These are phyloP conservation scores for Hemibagrus guttatus DNA, from an alignment of 2,797 vertebrate genomes.

Conservation along the genomic window DNA sequence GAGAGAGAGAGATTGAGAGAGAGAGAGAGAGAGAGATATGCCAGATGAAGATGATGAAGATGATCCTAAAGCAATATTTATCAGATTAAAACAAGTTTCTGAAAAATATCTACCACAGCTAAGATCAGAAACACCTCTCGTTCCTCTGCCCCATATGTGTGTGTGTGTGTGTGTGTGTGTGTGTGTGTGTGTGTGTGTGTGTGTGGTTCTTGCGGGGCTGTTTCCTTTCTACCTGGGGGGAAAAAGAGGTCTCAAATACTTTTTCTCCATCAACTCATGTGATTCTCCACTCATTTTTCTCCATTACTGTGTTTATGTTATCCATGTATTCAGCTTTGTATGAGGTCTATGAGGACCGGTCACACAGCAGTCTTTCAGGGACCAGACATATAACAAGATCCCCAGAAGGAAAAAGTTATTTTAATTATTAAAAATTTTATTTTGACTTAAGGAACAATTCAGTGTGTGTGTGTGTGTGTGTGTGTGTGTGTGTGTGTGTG, in stretches of 20 bases:
- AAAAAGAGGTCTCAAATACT: conserved; percentile 33
- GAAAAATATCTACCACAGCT: neutral
- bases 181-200: conserved; percentile 18
- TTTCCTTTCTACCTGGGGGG: conserved; percentile 35
- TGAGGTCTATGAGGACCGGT: neutral
- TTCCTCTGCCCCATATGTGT: neutral
- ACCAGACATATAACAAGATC: neutral
- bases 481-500: no score
- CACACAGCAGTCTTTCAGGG: neutral
- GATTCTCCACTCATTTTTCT: neutral
- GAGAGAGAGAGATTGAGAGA: no score
- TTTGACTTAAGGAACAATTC: no score
- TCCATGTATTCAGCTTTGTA: neutral
- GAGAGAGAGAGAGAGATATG: no score
- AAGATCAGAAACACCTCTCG: neutral
- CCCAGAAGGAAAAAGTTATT: neutral
- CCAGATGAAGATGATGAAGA: neutral
- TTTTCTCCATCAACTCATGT: neutral
- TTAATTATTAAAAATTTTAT: neutral
- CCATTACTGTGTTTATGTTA: neutral
- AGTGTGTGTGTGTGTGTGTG: no score
- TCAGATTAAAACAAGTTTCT: neutral
- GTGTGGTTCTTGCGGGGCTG: conserved; percentile 7
- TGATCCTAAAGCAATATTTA: neutral
- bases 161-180: neutral